Percentiles rank a stretch among this genome's conserved stretches.
Evolutionary conservation across 2,888 invertebrate species (phyloP).

Genomic region (Pachymerium ferrugineum): DNA sequence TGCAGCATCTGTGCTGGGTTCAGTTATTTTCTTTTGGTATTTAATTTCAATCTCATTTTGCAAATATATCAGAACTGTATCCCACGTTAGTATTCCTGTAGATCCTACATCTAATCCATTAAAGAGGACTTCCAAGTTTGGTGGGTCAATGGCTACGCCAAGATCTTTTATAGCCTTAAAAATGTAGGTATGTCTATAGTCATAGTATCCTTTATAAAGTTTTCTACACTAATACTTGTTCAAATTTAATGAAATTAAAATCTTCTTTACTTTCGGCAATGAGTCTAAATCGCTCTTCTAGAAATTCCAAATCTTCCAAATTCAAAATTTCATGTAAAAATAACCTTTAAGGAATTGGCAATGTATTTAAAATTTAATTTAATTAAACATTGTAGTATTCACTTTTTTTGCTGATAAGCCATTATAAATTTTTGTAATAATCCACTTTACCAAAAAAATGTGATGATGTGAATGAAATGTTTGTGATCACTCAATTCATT

Average conservation of each 20-base stretch:
- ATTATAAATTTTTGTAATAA: not conserved
- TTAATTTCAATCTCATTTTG: not conserved
- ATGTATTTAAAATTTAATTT: not conserved
- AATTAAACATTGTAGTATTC: not conserved
- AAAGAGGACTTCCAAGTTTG: not conserved
- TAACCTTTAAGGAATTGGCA: not conserved
- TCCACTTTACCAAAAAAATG: no score
- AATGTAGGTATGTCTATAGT: no score
- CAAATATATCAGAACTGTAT: not conserved
- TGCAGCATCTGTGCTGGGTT: not conserved
- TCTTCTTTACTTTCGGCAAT: no score
- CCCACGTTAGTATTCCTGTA: not conserved
- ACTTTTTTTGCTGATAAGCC: not conserved
- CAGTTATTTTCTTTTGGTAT: not conserved
- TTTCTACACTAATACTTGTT: no score
- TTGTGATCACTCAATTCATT: no score
- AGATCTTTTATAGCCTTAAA: not conserved
- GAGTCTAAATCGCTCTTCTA: not conserved
- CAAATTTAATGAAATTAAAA: not conserved
- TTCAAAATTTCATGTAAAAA: not conserved
- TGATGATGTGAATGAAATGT: not conserved
- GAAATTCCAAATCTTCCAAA: not conserved
- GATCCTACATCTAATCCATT: not conserved
- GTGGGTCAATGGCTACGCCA: not conserved
- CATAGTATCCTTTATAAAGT: no score